phyloP scores from a whole-genome alignment of 2,888 invertebrate genomes.

The Hartigia nigra region DNA sequence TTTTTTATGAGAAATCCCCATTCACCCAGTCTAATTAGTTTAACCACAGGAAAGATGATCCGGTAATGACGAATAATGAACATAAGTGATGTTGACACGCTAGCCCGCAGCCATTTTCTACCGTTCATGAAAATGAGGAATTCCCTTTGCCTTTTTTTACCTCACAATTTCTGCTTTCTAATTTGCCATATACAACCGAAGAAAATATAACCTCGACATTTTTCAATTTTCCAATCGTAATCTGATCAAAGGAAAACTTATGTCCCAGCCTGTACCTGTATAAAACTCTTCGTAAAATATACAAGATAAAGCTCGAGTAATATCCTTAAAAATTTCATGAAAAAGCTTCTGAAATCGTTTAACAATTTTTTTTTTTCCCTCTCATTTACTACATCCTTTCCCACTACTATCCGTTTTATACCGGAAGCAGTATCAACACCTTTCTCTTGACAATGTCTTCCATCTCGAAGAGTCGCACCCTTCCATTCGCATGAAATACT shows the following conservation, averaged over 20 bases:
- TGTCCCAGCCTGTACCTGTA: not conserved
- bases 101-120: not conserved
- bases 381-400: conserved; percentile 1
- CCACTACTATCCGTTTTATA: not conserved
- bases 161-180: not conserved
- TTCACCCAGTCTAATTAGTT: conserved; percentile 27
- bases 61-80: conserved; percentile 27
- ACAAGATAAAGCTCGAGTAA: not conserved
- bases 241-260: not conserved
- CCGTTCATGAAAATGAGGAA: not conserved
- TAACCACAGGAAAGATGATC: conserved; percentile 28
- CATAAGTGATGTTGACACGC: not conserved
- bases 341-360: not conserved
- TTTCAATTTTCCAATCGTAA: not conserved
- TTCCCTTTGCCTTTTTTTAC: not conserved
- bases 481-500: not conserved
- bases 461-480: not conserved
- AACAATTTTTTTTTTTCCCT: conserved; percentile 9
- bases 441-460: not conserved
- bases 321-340: not conserved
- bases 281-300: not conserved
- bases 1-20: not conserved
- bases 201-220: not conserved
- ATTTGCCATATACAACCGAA: not conserved
- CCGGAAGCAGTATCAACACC: not conserved